These are phyloP conservation scores for Troides helena DNA, from an alignment of 2,888 invertebrate genomes.

Conservation along the genomic window DNA sequence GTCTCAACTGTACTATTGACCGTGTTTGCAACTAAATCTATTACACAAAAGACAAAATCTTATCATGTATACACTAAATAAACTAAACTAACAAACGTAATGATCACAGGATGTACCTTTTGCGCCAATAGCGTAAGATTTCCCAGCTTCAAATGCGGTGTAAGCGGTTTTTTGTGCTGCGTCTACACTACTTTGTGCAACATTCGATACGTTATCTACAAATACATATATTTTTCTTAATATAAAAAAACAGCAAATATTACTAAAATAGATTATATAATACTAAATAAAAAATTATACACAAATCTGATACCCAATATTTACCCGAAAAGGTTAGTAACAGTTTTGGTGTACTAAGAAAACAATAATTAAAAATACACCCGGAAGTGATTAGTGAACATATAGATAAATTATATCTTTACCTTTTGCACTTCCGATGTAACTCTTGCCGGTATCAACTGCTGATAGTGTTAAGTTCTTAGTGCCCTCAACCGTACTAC, in stretches of 20 bases:
- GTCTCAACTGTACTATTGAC: slow-evolving; percentile 36
- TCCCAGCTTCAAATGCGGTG: slow-evolving; percentile 54
- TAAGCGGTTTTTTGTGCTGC: slow-evolving; percentile 49
- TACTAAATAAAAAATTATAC: not conserved
- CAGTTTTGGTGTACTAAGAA: not conserved
- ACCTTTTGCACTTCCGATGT: slow-evolving; percentile 54
- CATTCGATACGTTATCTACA: slow-evolving; percentile 58
- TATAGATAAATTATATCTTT: slow-evolving; percentile 31
- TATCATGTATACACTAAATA: no score
- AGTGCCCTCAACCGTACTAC: slow-evolving; percentile 52
- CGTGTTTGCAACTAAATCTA: slow-evolving; percentile 43
- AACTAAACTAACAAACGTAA: no score
- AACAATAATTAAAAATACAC: not conserved
- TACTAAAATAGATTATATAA: not conserved
- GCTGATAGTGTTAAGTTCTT: slow-evolving; percentile 50
- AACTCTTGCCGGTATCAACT: slow-evolving; percentile 52
- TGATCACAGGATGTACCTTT: slow-evolving; percentile 39
- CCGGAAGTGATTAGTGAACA: not conserved
- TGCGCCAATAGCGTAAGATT: slow-evolving; percentile 51
- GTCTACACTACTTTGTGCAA: slow-evolving; percentile 52
- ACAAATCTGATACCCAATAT: not conserved
- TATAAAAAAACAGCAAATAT: not conserved
- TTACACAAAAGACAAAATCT: no score
- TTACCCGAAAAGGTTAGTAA: not conserved
- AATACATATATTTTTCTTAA: slow-evolving; percentile 10